Base-by-base conservation (phyloP, 2,888 invertebrate genomes). In the Nemotelus pantherinus region DNA sequence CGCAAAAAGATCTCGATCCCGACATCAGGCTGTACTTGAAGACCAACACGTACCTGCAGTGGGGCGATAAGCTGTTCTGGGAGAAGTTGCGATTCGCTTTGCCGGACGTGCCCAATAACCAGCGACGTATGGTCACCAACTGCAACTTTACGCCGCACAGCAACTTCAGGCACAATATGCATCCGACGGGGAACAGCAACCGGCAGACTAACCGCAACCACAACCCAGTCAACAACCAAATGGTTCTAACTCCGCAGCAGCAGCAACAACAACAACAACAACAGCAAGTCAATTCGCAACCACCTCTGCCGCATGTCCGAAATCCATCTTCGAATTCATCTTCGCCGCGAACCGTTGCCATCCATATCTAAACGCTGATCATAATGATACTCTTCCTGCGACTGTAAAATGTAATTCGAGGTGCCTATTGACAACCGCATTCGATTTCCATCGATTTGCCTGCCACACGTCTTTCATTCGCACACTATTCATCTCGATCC, bases 51-150 rank as follows among this genome's bases (percentile, higher is more conserved):
- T 94, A 95, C 86, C 91, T 98, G 84, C 94, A 95, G 87, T 96
- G 95, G 94, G 95, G 95, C 81, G 97, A 98, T 87, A 93, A 95
- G 85, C 92, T 95, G 84, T 98, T 98, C 89, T 98, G 98, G 98
- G 95, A 97, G 86, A 97, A 97, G 88, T 89, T 98, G 80, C 92
- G 94, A 85, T 96, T 95, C 85, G 94, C 96, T 75, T 93, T 97
- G 92, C 97, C 97, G 79, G 96, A 96, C 84, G 91, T 87, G 43
- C 83, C 85, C 47, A 86, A 86, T 77, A 85, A 90, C 81, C 86
- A 86, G 72, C 83, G 83, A 60, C 88, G 84, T 70, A 78, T 88
- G 87, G 70, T 70, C 55, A 77, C 89, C 87, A 79, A 89, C 86
- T 83, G 90, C 87, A 87, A 85, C 80, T 84, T 84, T 77, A 84